Conservation (phyloP, 2,797 vertebrate species). For the Craterocephalus amniculus region DNA sequence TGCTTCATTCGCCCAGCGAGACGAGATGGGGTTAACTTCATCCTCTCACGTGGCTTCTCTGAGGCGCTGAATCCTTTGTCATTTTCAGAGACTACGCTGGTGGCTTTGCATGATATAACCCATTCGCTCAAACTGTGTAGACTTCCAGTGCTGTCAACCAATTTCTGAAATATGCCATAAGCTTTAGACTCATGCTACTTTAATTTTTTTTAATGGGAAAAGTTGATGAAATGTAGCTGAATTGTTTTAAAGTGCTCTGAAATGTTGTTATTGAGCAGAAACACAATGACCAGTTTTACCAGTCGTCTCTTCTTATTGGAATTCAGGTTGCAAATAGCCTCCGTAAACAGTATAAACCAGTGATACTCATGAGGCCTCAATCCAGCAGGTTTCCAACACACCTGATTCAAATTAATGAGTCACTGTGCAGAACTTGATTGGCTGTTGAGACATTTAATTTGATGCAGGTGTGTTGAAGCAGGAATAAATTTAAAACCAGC, state of each 20-base stretch:
- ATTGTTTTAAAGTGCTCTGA: background rate
- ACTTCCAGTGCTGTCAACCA: background rate
- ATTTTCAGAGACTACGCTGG: constrained; percentile 5
- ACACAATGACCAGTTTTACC: background rate
- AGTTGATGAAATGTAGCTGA: too few species aligned
- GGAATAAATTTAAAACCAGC: too few species aligned
- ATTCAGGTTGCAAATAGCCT: background rate
- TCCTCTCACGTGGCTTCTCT: constrained; percentile 46
- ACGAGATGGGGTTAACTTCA: constrained; percentile 48
- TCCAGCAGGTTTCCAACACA: too few species aligned
- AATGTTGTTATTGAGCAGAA: background rate
- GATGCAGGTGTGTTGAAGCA: too few species aligned
- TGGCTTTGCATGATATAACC: constrained; percentile 19
- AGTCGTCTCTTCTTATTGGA: background rate
- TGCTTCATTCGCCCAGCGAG: constrained; percentile 47
- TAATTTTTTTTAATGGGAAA: background rate
- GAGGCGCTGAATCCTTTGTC: constrained; percentile 18
- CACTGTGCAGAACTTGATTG: too few species aligned
- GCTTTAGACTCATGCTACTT: background rate
- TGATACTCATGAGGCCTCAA: too few species aligned
- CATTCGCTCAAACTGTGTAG: background rate
- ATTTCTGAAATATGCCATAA: background rate
- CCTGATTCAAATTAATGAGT: too few species aligned
- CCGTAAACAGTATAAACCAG: background rate
- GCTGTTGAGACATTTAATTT: background rate